phyloP scores from a whole-genome alignment of 2,797 vertebrate genomes.

The Micrastur ruficollis region DNA sequence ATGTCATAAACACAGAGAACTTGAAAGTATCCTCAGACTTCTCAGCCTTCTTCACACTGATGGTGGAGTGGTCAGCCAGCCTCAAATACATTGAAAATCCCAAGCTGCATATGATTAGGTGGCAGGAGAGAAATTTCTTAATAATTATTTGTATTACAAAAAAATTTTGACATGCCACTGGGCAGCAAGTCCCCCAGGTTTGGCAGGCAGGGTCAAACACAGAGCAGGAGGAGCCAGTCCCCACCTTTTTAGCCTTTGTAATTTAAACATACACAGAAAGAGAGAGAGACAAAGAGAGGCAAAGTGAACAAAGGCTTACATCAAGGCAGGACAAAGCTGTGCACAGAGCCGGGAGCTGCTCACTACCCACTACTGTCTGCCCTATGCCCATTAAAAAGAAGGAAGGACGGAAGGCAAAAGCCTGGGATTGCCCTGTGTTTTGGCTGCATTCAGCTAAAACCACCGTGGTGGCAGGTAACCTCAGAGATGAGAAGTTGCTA shows the following conservation, averaged over 20 bases:
- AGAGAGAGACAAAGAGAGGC: background rate
- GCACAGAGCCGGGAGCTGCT: background rate
- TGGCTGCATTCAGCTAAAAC: background rate
- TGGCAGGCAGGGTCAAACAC: background rate
- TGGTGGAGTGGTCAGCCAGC: background rate
- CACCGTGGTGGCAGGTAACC: background rate
- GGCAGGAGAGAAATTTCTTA: background rate
- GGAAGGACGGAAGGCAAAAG: background rate
- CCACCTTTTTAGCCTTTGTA: background rate
- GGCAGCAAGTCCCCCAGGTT: background rate
- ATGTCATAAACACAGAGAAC: background rate
- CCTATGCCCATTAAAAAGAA: accelerated
- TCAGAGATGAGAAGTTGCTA: background rate
- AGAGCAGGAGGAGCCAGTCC: background rate
- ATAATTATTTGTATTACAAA: background rate
- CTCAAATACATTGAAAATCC: background rate
- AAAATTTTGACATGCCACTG: background rate
- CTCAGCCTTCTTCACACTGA: background rate
- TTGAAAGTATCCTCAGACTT: background rate
- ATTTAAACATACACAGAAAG: background rate
- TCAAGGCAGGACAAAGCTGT: background rate
- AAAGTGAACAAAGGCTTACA: background rate
- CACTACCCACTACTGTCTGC: background rate
- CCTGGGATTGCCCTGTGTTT: background rate
- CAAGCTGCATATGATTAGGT: background rate